Percentiles rank a stretch among this genome's conserved stretches.
These are phyloP conservation scores for Bombylius discolor DNA, from an alignment of 2,888 invertebrate genomes.

Conservation along the genomic window DNA sequence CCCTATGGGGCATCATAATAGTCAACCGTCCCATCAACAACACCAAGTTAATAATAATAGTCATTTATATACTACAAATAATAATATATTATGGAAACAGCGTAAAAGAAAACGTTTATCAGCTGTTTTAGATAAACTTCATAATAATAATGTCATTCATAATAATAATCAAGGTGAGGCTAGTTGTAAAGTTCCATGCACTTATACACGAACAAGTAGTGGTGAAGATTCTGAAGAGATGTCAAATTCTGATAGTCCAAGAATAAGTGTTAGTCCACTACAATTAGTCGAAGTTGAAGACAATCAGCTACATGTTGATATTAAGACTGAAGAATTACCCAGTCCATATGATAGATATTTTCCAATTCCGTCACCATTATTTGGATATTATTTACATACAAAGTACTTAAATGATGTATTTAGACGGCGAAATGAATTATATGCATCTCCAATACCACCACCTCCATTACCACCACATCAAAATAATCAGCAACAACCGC, in stretches of 20 bases:
- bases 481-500: conserved; percentile 24
- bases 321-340: conserved; percentile 35
- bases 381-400: conserved; percentile 48
- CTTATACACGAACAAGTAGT: conserved; percentile 17
- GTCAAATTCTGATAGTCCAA: conserved; percentile 24
- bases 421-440: conserved; percentile 48
- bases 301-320: conserved; percentile 31
- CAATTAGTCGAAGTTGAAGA: conserved; percentile 24
- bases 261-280: conserved; percentile 33
- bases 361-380: conserved; percentile 36
- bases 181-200: conserved; percentile 10
- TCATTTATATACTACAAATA: conserved; percentile 47
- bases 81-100: conserved; percentile 51
- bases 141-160: conserved; percentile 39
- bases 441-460: conserved; percentile 30
- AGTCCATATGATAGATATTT: conserved; percentile 36
- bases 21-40: conserved; percentile 23
- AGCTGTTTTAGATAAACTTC: conserved; percentile 64
- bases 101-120: conserved; percentile 67
- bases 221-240: conserved; percentile 22
- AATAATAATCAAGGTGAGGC: conserved; percentile 19
- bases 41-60: conserved; percentile 39
- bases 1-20: conserved; percentile 42
- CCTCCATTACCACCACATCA: conserved; percentile 31
- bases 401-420: conserved; percentile 49